These are phyloP conservation scores for Cervus canadensis DNA, from an alignment of 2,113 vertebrate species.

Conservation along the genomic window DNA sequence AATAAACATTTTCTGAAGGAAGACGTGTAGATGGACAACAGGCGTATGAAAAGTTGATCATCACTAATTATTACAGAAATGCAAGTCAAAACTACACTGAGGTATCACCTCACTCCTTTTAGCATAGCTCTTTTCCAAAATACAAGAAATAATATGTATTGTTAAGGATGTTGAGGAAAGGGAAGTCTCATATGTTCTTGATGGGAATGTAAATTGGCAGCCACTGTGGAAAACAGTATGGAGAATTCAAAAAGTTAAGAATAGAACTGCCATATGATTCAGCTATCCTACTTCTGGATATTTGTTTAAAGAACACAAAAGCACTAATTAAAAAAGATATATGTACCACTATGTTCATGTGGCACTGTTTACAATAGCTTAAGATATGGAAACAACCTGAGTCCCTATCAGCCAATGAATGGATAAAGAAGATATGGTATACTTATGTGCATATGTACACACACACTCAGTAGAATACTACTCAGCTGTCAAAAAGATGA, in stretches of 20 bases:
- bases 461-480: background rate
- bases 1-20: background rate
- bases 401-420: background rate
- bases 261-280: background rate
- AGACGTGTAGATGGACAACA: background rate
- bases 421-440: background rate
- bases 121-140: background rate
- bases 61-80: background rate
- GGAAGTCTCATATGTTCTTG: background rate
- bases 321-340: background rate
- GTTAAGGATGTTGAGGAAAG: background rate
- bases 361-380: background rate
- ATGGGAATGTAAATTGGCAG: background rate
- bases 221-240: background rate
- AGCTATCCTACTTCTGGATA: background rate
- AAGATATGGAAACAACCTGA: background rate
- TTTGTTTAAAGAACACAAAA: background rate
- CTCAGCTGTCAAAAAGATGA: background rate
- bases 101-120: background rate
- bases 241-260: background rate
- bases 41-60: background rate
- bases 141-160: background rate
- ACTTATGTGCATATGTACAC: too few species aligned
- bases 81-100: background rate
- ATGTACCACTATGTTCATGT: background rate